Evolutionary conservation across 2,113 vertebrate genomes (phyloP).

Genomic region (Alectura lathami): DNA sequence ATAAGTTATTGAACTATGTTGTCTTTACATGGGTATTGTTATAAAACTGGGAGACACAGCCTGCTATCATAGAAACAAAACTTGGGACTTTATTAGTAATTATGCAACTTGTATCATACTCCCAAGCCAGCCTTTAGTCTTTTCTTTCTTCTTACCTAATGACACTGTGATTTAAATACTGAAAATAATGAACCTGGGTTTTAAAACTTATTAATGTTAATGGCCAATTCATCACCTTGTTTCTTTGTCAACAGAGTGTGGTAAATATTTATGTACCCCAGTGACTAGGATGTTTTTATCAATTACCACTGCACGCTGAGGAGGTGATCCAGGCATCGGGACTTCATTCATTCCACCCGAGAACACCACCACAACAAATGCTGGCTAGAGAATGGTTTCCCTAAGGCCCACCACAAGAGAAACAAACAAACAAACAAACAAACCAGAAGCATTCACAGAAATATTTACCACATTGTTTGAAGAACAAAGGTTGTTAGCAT

Average conservation of each 20-base stretch:
- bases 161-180: neutral
- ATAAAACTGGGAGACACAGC: neutral
- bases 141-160: neutral
- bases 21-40: neutral
- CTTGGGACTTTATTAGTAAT: neutral
- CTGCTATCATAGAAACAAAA: neutral
- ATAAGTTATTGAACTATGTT: neutral
- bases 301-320: neutral
- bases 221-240: neutral
- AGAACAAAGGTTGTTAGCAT: neutral
- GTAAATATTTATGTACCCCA: neutral
- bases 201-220: neutral
- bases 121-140: neutral
- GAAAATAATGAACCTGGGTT: neutral
- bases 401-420: neutral
- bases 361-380: neutral
- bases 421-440: too few relatives aligned
- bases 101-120: neutral
- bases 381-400: neutral
- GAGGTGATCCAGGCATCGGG: neutral
- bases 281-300: neutral
- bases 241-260: neutral
- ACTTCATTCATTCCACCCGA: neutral
- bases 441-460: neutral
- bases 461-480: neutral